Base-by-base conservation (phyloP, 35 echinoderm and acorn worm genomes). In the Anneissia japonica region DNA sequence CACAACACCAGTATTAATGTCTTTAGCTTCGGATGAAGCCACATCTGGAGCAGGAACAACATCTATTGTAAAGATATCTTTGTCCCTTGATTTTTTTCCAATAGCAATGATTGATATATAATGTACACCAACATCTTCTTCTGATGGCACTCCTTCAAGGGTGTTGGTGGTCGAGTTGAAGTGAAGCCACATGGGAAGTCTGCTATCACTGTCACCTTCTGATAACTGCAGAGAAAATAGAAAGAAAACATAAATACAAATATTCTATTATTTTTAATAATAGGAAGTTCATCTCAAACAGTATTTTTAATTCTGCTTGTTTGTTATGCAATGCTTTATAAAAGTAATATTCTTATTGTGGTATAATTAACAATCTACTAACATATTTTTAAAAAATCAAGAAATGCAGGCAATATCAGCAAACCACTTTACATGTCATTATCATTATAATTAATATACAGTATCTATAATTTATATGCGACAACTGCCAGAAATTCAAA, bases 141-240 rank as follows among this genome's bases (percentile, higher is more conserved):
- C 86, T 45, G 92, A 91, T 79, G 96, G 96, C 74, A 99, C 94
- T 32, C 96, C 96, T 76, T 94, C 84, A 32, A 99, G 37, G 39
- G 89, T 87, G 17, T 81, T 33, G 7, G 89, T 87, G 12, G 75
- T 36, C 17, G 41, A 74, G 83, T 92, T 84, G 78, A 91, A 99
- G 43, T 87, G 89, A 31, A 99, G 73, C 96, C 96, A 99, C 17
- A 77, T 55, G 85, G 96, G 92, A 39, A 99, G 87, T 64, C 51
- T 9, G 30, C 38, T 74, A 13, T 87, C 77, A 36, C 84, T 85
- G 36, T 90, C 96, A 83, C 88, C 96, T 55, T 99, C 96, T 43
- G 73, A 86, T 35, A 99, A 77, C 96, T 99, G 92, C 33, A 89
- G 79, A 46, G 77, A 80, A 16, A 81, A 88, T n/a, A 92, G 21